Conservation (phyloP, 1,140 invertebrate genomes). For the Drosophila ohnishii region DNA sequence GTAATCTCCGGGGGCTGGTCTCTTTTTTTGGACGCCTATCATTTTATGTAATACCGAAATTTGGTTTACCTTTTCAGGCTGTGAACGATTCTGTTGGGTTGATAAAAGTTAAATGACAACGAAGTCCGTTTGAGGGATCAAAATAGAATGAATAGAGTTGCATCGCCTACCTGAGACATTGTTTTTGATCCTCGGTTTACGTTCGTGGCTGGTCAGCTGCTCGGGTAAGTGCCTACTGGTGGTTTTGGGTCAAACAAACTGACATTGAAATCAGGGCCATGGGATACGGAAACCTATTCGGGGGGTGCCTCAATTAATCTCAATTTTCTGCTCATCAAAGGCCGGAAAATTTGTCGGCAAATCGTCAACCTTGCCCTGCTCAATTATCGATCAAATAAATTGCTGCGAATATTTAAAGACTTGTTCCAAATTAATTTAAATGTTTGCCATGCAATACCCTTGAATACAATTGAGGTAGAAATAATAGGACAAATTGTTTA, state of each 20-base stretch:
- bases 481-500: too few species aligned
- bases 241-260: background rate
- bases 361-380: slow-evolving; percentile 48
- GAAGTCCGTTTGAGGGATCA: background rate
- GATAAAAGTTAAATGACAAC: slow-evolving; percentile 11
- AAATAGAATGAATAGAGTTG: background rate
- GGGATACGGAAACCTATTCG: background rate
- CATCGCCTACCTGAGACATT: slow-evolving; percentile 58
- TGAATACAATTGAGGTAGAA: background rate
- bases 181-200: background rate
- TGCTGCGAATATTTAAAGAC: slow-evolving; percentile 37
- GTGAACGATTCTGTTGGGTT: slow-evolving; percentile 30
- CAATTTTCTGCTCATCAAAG: slow-evolving; percentile 31
- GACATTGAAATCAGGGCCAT: slow-evolving; percentile 31
- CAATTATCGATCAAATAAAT: slow-evolving; percentile 60
- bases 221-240: background rate
- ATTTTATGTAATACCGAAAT: slow-evolving; percentile 76
- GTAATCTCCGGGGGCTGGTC: slow-evolving; percentile 38
- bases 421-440: slow-evolving; percentile 46
- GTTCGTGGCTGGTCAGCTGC: background rate
- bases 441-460: slow-evolving; percentile 1
- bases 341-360: slow-evolving; percentile 18
- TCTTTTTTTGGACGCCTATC: slow-evolving; percentile 69
- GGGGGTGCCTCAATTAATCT: slow-evolving; percentile 24
- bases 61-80: slow-evolving; percentile 65